Base-by-base conservation (phyloP, 2,797 vertebrate genomes). In the Prionace glauca region DNA sequence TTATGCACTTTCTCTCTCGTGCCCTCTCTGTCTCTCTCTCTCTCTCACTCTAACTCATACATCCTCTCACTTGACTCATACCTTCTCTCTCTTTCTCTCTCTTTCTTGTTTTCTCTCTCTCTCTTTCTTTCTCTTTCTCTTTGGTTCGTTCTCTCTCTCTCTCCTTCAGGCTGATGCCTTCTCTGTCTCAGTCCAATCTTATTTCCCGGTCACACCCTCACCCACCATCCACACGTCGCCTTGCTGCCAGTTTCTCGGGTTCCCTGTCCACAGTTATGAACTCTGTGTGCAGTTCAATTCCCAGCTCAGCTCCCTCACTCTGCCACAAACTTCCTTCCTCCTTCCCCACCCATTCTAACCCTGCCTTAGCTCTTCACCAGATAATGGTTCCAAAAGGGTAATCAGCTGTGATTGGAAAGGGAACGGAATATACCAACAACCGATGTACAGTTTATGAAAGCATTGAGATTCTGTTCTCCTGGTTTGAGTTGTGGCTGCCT, bases 61-160 rank as follows among this genome's bases (percentile, higher is more conserved):
- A 56, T 5, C 7, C 50, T 56, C 50, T 56, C 50, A 56, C 50
- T 56, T 56, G 50, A 5, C 79, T 5, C 32, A 11, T 4, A 16
- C 41, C 0, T 1, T 14, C 32, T 79, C 74, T 50, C 45, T 50
- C 84, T 86, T 20, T 56, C 50, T 56, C 32, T 50, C 45, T 56
- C 84, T 86, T 20, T 56, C 50, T 56, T 50, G 45, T 77, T n/a
- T 32, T 77, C 74, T 77, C 74, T 77, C 74, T 12, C 74, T n/a
- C 74, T n/a, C 0, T n/a, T 14, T 5, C 8, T 14, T 10, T n/a
- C 96, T 96, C 87, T 96, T 50, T 29, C 24, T 26, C 45, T 12
- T 45, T 5, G 11, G 10, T 56, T 56, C 50, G 5, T 2, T 9
- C 56, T 12, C 87, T 62, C 12, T 32, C 45, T 26, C 84, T 56